Conservation (phyloP, 2,113 vertebrate species). For the Pangasianodon hypophthalmus region DNA sequence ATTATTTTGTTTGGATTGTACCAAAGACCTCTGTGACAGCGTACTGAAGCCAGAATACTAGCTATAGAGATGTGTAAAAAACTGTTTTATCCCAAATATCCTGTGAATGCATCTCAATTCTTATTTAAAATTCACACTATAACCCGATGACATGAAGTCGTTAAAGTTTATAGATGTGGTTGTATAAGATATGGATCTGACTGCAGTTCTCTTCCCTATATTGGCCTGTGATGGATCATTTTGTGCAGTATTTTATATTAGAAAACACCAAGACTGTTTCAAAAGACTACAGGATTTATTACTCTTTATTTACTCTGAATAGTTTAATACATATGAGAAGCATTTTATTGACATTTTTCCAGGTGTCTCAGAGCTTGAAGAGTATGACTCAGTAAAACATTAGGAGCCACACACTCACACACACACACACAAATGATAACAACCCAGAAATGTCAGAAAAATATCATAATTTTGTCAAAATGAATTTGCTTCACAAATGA, state of each 20-base stretch:
- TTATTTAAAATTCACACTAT: background rate
- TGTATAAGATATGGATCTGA: background rate
- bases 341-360: slow-evolving; percentile 2
- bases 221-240: background rate
- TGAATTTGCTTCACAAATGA: background rate
- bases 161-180: background rate
- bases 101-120: background rate
- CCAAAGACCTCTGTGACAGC: background rate
- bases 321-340: background rate
- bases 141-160: background rate
- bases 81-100: background rate
- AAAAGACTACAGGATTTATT: background rate
- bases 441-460: background rate
- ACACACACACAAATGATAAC: background rate
- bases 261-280: background rate
- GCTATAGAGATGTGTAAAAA: background rate
- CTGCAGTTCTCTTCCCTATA: background rate
- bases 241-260: background rate
- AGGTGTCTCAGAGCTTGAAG: background rate
- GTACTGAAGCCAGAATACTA: background rate
- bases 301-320: background rate
- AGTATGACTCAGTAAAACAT: background rate
- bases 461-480: background rate
- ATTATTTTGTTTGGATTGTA: background rate
- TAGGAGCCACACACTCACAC: background rate